Evolutionary conservation across 2,888 invertebrate species (phyloP), one percentile per base, ranked within the genome.

Genomic region (Galeruca laticollis): DNA sequence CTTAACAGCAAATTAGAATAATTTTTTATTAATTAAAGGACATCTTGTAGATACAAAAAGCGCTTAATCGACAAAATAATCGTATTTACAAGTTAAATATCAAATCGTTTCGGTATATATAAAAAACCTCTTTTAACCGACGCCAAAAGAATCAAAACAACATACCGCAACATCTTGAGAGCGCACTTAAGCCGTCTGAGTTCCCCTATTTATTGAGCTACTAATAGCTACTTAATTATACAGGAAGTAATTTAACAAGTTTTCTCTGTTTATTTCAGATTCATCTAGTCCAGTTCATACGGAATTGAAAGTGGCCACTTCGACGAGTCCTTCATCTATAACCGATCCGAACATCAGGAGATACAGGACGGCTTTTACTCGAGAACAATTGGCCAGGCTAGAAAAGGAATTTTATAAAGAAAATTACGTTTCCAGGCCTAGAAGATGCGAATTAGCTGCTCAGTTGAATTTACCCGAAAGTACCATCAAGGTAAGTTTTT

Each of bases 381-480:
- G 98, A 11, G 99, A 99, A 83, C 99, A 99, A 84, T 86, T 99
- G 52, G 92, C 90, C 0, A 88, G 96, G 13, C 87, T 99, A 64
- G 99, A 99, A 86, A 96, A 97, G 80, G 99, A 99, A 85, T 99
- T 99, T 84, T 92, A 92, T 86, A 94, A 95, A 80, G 99, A 99
- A 86, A 99, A 98, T 86, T 99, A 99, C 86, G 98, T 99, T 0
- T 97, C 97, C 0, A 87, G 99, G 65, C 99, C 99, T 0, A 88
- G 97, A 69, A 88, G 99, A 73, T 97, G 98, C 83, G 99, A 99
- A 85, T 87, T 99, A 47, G 99, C 99, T 0, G 92, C 95, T 0
- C 94, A 96, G 80, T 88, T 99, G 15, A 94, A 95, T 75, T 88
- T 99, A 10, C 98, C 99, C 0, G 99, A 99, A 85, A 95, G 96